Percentiles rank a stretch among this genome's conserved stretches.
These are phyloP conservation scores for Aldabrachelys gigantea DNA, from an alignment of 2,113 vertebrate genomes.

Conservation along the genomic window DNA sequence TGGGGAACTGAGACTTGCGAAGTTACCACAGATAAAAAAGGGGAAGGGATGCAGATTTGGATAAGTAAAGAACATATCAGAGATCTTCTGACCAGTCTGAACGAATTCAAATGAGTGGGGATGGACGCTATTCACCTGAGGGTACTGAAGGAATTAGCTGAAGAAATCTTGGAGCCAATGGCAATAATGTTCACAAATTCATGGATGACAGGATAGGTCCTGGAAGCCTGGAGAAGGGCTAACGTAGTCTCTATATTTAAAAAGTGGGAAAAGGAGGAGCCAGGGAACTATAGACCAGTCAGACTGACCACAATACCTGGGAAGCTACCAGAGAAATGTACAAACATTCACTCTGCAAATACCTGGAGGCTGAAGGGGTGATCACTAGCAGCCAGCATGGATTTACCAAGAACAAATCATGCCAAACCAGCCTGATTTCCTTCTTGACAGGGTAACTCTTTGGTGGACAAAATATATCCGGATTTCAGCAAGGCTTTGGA, in stretches of 20 bases:
- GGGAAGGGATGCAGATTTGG: background rate
- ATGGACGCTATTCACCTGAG: background rate
- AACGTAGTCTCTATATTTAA: background rate
- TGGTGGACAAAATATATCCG: background rate
- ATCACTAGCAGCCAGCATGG: background rate
- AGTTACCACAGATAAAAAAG: background rate
- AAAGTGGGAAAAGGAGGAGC: background rate
- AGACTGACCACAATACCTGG: background rate
- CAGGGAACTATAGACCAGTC: background rate
- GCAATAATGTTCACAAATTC: background rate
- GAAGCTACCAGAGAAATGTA: background rate
- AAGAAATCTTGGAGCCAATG: background rate
- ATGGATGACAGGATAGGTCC: background rate
- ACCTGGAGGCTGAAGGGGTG: background rate
- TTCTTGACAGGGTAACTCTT: background rate
- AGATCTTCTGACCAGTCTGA: background rate
- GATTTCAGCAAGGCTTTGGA: background rate
- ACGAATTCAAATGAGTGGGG: background rate
- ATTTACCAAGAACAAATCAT: background rate
- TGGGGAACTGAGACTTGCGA: no score
- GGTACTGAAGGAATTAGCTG: background rate
- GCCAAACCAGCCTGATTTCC: background rate
- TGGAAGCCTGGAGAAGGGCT: background rate
- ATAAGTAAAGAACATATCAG: background rate
- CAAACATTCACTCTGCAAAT: background rate